Percentiles rank a stretch among this genome's conserved stretches.
phyloP scores from a whole-genome alignment of 2,888 invertebrate genomes.

The Nomada hirtipes region DNA sequence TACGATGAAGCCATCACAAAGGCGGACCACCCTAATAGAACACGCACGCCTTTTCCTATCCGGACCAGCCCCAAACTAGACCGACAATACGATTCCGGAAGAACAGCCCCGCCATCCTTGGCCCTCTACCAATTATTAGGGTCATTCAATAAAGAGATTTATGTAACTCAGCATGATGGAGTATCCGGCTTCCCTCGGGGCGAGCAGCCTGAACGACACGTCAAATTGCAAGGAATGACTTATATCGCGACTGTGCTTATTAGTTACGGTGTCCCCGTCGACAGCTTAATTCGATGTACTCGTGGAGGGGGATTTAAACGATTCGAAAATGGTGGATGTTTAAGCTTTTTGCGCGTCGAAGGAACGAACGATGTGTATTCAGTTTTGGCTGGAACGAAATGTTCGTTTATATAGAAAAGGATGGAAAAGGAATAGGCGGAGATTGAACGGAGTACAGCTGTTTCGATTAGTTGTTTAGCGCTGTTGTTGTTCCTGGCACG shows the following conservation, averaged over 20 bases:
- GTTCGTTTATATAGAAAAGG: background rate
- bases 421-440: background rate
- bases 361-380: constrained; percentile 16
- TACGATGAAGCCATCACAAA: background rate
- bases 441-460: background rate
- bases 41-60: constrained; percentile 48
- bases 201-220: constrained; percentile 39
- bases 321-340: constrained; percentile 18
- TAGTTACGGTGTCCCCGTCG: constrained; percentile 31
- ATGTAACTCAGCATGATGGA: constrained; percentile 70
- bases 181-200: constrained; percentile 49
- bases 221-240: constrained; percentile 65
- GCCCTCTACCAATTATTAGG: constrained; percentile 68
- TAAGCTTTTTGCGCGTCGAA: constrained; percentile 11
- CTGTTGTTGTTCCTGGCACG: constrained; percentile 4
- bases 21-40: constrained; percentile 28
- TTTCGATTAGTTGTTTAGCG: constrained; percentile 4
- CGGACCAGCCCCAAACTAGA: constrained; percentile 53
- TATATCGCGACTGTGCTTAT: constrained; percentile 43
- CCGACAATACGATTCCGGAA: constrained; percentile 49
- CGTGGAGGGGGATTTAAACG: constrained; percentile 2
- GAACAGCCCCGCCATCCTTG: constrained; percentile 18
- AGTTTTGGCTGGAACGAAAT: constrained; percentile 10
- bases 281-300: constrained; percentile 33
- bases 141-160: constrained; percentile 74